phyloP scores from a whole-genome alignment of 2,113 vertebrate species.

The Misgurnus mizolepis region DNA sequence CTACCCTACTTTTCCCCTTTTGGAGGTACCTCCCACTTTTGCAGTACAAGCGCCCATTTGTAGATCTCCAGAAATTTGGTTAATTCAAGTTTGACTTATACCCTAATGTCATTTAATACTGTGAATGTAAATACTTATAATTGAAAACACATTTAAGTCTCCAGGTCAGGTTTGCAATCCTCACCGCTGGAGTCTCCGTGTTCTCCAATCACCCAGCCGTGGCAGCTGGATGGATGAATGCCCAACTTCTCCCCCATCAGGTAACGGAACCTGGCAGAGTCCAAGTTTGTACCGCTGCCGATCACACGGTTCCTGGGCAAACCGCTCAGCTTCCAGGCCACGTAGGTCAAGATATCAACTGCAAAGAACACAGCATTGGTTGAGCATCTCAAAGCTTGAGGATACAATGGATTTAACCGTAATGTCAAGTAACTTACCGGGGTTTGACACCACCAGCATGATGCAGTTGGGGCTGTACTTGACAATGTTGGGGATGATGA shows the following conservation, averaged over 20 bases:
- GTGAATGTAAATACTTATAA: too few species aligned
- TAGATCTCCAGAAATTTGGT: too few species aligned
- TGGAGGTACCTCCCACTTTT: too few species aligned
- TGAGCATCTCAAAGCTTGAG: neutral
- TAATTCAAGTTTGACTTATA: too few species aligned
- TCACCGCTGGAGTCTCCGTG: constrained; percentile 97
- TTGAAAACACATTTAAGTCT: neutral
- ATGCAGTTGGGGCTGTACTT: constrained; percentile 97
- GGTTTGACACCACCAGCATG: constrained; percentile 94
- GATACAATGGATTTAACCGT: neutral
- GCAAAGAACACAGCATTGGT: neutral
- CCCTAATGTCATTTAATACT: too few species aligned
- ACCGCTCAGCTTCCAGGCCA: constrained; percentile 98
- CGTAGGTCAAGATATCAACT: constrained; percentile 97
- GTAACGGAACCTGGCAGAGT: constrained; percentile 94
- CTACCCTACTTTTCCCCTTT: too few species aligned
- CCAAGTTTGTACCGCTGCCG: constrained; percentile 95
- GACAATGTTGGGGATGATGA: constrained; percentile 96
- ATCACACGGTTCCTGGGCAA: constrained; percentile 94
- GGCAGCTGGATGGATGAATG: constrained; percentile 90
- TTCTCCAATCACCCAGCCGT: constrained; percentile 92
- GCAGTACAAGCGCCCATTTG: too few species aligned
- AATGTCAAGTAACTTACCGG: constrained; percentile 76
- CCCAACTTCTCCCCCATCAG: constrained; percentile 91
- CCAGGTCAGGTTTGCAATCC: neutral